Evolutionary conservation across 2,797 vertebrate species (phyloP).

Genomic region (Microchirus variegatus): DNA sequence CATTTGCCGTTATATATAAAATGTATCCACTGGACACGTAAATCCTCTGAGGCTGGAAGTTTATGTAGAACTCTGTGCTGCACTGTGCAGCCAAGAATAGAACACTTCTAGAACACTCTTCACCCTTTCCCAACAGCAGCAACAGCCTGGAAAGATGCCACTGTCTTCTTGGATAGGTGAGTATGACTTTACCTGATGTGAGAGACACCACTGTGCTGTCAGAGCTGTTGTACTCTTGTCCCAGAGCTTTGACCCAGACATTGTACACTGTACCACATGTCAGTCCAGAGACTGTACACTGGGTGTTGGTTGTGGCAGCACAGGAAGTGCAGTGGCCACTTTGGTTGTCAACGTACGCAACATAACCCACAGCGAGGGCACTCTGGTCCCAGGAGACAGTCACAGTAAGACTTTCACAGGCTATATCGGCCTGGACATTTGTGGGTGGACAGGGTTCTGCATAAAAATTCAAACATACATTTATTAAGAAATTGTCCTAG

Average conservation of each 20-base stretch:
- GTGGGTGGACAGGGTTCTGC: slow-evolving; percentile 79
- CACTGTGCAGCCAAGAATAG: no score
- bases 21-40: no score
- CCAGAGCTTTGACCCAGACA: slow-evolving; percentile 64
- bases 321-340: slow-evolving; percentile 52
- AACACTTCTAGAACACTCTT: no score
- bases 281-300: slow-evolving; percentile 60
- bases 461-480: slow-evolving; percentile 1
- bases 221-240: slow-evolving; percentile 65
- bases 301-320: slow-evolving; percentile 7
- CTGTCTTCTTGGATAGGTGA: no score
- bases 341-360: slow-evolving; percentile 54
- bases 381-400: slow-evolving; percentile 76
- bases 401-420: slow-evolving; percentile 52
- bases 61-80: no score
- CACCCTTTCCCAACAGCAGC: no score
- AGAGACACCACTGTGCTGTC: slow-evolving; percentile 36
- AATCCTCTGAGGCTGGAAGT: no score
- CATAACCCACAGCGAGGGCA: slow-evolving; percentile 63
- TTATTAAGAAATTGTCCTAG: not conserved
- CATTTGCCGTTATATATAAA: no score
- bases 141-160: not conserved
- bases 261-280: slow-evolving; percentile 66
- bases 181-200: slow-evolving; percentile 47
- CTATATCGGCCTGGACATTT: slow-evolving; percentile 58